Base-by-base conservation (phyloP, 2,888 invertebrate species). In the Pyrgus malvae region DNA sequence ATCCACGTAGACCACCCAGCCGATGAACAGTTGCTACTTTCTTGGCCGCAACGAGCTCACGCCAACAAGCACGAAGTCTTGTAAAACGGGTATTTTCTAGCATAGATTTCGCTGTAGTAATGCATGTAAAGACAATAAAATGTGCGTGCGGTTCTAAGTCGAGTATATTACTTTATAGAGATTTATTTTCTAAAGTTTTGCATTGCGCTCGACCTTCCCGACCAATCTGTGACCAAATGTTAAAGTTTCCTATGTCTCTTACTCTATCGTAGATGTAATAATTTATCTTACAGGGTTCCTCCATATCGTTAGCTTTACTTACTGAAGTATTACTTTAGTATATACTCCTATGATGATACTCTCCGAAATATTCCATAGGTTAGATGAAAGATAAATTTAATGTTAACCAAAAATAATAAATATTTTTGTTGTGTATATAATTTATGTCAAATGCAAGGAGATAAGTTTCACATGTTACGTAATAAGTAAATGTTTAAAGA, bases 271-370 rank as follows among this genome's bases (percentile, higher is more conserved):
- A 85, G 83, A 75, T 68, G 72, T 81, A 80, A 86, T 80, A 63
- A 79, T 78, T 84, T 83, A 78, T 85, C 81, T 82, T 83, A 89
- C 89, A 90, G 89, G 89, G 89, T 90, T 87, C 79, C 87, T 83
- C 81, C 89, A 90, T 90, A 90, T 90, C 89, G 87, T 86, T 88
- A 88, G 87, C 86, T 85, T 86, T 88, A 88, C 82, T 79, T 78
- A 84, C 81, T 79, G 77, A 88, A 84, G 85, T 88, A 85, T 87
- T 88, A 82, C 78, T 84, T 81, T 83, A 83, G 81, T 78, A 73
- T 79, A 76, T 81, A 70, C 67, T 64, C 66, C 69, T 77, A 76
- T 35, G 44, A 78, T 75, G 69, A 74, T 76, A 71, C 76, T 79
- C 79, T 80, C 76, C 69, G 69, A 78, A 79, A 78, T 76, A 86